phyloP scores from a whole-genome alignment of 2,113 vertebrate genomes.

The Lamprotornis superbus region DNA sequence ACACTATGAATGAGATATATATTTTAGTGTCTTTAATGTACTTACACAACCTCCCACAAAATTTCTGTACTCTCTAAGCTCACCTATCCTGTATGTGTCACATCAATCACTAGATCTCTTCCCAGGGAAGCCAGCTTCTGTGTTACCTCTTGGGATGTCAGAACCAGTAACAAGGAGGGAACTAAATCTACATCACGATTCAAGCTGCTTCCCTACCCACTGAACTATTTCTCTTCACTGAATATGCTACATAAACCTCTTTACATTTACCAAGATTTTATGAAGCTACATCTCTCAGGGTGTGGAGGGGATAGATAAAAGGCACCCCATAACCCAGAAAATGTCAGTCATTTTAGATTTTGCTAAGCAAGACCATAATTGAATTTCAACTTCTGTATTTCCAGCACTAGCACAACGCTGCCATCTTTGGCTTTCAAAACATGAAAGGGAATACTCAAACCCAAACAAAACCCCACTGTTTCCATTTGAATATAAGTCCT shows the following conservation, averaged over 20 bases:
- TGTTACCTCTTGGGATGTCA: conserved; percentile 49
- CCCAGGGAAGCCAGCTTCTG: conserved; percentile 38
- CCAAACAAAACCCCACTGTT: conserved; percentile 8
- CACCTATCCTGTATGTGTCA: conserved; percentile 68
- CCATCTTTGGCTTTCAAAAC: conserved; percentile 13
- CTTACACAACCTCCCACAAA: conserved; percentile 66
- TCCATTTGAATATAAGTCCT: not conserved
- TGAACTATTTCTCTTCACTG: not conserved
- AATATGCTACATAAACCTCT: not conserved
- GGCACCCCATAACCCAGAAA: not conserved
- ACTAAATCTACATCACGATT: not conserved
- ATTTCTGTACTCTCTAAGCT: conserved; percentile 64
- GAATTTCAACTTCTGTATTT: not conserved
- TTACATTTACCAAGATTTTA: not conserved
- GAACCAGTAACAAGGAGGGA: not conserved
- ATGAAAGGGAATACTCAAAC: conserved; percentile 7
- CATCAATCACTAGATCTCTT: conserved; percentile 67
- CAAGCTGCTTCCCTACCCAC: not conserved
- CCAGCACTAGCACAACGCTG: not conserved
- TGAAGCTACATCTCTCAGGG: not conserved
- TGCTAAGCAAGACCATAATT: not conserved
- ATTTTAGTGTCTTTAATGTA: conserved; percentile 66
- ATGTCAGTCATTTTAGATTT: not conserved
- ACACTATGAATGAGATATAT: conserved; percentile 69
- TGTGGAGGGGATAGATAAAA: not conserved